A percentile compares a stretch with the other conserved stretches of the same genome.
phyloP scores from a whole-genome alignment of 2,888 invertebrate species.

The Drosophila siamana region DNA sequence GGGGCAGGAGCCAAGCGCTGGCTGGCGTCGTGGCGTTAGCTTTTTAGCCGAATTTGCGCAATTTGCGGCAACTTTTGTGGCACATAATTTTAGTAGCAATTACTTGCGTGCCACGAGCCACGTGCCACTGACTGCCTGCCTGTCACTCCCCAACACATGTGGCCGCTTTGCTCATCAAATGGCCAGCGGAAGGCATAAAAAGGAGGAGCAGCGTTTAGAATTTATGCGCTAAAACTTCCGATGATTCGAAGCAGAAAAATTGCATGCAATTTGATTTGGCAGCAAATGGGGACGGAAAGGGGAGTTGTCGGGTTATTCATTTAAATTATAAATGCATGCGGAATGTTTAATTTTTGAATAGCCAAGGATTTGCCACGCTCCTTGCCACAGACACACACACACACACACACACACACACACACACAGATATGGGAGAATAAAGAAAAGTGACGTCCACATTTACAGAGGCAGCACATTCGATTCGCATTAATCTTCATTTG shows the following conservation, averaged over 20 bases:
- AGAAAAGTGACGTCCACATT: conserved; percentile 56
- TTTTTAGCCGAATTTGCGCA: conserved; percentile 65
- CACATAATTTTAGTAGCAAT: conserved; percentile 73
- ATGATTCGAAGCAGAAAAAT: conserved; percentile 71
- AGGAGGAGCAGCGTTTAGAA: conserved; percentile 55
- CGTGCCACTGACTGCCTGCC: too few relatives aligned
- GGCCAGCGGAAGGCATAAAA: background rate
- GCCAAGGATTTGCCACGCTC: conserved; percentile 48
- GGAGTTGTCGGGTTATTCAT: conserved; percentile 72
- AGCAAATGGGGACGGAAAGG: background rate
- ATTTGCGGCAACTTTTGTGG: conserved; percentile 77
- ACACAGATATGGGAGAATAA: conserved; percentile 12
- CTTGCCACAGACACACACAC: conserved; percentile 31
- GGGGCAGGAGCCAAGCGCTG: background rate
- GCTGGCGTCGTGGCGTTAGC: background rate
- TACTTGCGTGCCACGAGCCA: conserved; percentile 65
- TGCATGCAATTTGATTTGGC: conserved; percentile 59
- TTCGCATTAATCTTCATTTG: conserved; percentile 81
- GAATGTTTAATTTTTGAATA: conserved; percentile 82
- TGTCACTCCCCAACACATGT: conserved; percentile 16
- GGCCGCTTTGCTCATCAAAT: conserved; percentile 46
- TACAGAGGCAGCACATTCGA: conserved; percentile 80
- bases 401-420: conserved; percentile 10
- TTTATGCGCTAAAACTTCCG: conserved; percentile 81
- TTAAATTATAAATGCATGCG: conserved; percentile 83